These are phyloP conservation scores for Hybognathus amarus DNA, from an alignment of 2,797 vertebrate species.

Conservation along the genomic window DNA sequence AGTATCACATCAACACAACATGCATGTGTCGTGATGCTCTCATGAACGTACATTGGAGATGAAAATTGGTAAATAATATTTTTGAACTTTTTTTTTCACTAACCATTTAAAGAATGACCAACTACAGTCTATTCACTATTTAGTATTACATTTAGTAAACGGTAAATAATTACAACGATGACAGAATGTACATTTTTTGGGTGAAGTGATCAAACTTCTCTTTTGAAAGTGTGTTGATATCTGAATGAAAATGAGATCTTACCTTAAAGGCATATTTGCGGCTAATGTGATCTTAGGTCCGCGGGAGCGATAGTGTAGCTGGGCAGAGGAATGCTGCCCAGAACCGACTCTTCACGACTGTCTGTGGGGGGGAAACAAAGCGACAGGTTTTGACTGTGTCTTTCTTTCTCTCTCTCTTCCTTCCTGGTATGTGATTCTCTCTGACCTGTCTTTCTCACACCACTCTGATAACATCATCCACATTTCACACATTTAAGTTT, in stretches of 20 bases:
- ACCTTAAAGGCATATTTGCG: constrained; percentile 98
- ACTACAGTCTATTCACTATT: neutral
- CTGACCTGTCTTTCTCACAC: constrained; percentile 30
- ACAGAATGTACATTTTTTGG: neutral
- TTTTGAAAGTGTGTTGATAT: neutral
- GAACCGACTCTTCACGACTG: constrained; percentile 91
- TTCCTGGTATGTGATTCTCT: neutral
- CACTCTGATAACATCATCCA: constrained; percentile 44
- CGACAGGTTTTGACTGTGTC: neutral
- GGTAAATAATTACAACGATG: neutral
- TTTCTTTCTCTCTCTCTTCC: neutral
- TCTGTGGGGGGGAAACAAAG: constrained; percentile 74
- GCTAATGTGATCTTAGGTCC: constrained; percentile 88
- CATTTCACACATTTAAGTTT: constrained; percentile 64
- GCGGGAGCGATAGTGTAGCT: constrained; percentile 87
- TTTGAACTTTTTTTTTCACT: too few relatives aligned
- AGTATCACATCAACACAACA: too few relatives aligned
- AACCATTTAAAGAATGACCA: constrained; percentile 4
- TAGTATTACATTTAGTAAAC: neutral
- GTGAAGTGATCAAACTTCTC: neutral
- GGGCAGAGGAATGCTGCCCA: constrained; percentile 93
- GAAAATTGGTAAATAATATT: neutral
- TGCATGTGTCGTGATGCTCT: too few relatives aligned
- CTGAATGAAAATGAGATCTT: constrained; percentile 40
- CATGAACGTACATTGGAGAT: too few relatives aligned